Base-by-base conservation (phyloP, 2,888 invertebrate genomes). In the Rotaria magnacalcarata region DNA sequence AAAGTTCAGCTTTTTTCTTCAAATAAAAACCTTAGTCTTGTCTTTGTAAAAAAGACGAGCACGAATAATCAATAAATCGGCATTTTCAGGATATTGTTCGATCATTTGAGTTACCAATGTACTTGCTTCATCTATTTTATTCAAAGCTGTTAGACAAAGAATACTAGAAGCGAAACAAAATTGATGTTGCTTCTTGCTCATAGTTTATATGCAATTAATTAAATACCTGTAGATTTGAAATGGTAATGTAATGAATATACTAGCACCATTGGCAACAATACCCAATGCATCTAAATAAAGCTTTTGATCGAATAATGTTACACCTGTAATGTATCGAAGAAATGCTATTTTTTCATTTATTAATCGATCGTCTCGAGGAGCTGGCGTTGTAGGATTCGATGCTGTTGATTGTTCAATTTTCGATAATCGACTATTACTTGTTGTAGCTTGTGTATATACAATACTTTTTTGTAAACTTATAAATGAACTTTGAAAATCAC, bases 41-140 rank as follows among this genome's bases (percentile, higher is more conserved):
- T 80, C 75, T 47, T 47, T 80, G 10, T 80, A 80, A 47, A 47
- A 80, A 1, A 80, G 43, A 24, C 75, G 75, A 24, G 75, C 75
- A 24, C 75, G 75, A 24, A 80, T 47, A 47, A 80, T 43, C 11
- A 80, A 24, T 80, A 80, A 24, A 80, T 80, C 75, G 24, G 75
- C 24, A 80, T 80, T 80, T 19, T 80, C 7, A 10, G 43, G 10
- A 80, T 80, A 80, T 24, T 80, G 34, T 47, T 80, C 75, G 11
- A 80, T 80, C 47, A 80, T 80, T 80, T 80, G 75, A 47, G 21
- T 80, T 21, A 80, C 47, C 8, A 80, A 80, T 80, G 47, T 10
- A 24, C 41, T 80, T 80, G 75, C 75, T 80, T 80, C 75, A 43
- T 80, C 75, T 34, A 80, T 47, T 80, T 80, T 80, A n/a, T 80